These are phyloP conservation scores for Bufotes viridis DNA, from an alignment of 2,797 vertebrate genomes.

Conservation along the genomic window DNA sequence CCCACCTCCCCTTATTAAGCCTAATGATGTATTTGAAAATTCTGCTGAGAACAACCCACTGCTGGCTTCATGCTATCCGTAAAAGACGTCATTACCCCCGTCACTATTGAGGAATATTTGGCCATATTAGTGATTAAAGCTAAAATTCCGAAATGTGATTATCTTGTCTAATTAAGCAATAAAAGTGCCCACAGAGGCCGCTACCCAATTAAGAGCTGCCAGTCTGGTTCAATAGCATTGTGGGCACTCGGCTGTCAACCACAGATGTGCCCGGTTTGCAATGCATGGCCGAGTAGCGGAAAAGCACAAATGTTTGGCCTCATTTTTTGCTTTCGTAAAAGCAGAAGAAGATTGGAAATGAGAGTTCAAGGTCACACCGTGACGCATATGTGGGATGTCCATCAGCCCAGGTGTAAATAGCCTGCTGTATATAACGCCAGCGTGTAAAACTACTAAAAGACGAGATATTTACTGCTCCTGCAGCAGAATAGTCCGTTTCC, in stretches of 20 bases:
- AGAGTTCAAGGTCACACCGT: neutral
- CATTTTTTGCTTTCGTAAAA: neutral
- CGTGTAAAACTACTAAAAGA: neutral
- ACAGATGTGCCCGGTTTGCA: slow-evolving; percentile 2
- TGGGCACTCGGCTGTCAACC: neutral
- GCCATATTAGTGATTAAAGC: neutral
- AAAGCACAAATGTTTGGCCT: neutral
- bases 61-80: neutral
- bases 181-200: neutral
- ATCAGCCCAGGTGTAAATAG: neutral
- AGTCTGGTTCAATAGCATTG: neutral
- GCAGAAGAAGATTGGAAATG: neutral
- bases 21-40: neutral
- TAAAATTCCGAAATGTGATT: neutral
- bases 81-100: neutral
- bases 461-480: neutral
- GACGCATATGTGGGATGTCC: neutral
- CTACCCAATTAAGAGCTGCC: neutral
- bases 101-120: neutral
- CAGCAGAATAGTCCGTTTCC: neutral
- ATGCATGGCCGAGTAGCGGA: neutral
- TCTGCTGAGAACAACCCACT: neutral
- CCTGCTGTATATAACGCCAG: neutral
- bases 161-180: neutral
- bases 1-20: slow-evolving; percentile 15